Evolutionary conservation across 64 coral and sea anemone genomes (phyloP).

Genomic region (Porites lutea): DNA sequence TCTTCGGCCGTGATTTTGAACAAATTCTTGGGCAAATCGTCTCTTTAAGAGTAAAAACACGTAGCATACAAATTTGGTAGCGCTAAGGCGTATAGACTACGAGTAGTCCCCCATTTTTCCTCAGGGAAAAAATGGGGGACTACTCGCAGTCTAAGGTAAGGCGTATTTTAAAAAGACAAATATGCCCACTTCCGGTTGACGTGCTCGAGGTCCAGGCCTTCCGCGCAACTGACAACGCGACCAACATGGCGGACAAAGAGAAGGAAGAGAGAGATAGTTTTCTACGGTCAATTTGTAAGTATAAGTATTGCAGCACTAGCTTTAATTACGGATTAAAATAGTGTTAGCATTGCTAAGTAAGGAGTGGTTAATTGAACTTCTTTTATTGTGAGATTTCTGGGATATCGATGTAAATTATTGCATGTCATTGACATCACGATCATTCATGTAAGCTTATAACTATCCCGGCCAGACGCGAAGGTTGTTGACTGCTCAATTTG

Average conservation of each 20-base stretch:
- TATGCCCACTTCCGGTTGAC: not conserved
- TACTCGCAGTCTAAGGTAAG: too few species aligned
- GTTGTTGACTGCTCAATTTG: not conserved
- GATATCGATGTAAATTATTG: not conserved
- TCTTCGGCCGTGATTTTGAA: too few species aligned
- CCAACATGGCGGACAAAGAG: conserved; percentile 88
- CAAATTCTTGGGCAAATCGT: too few species aligned
- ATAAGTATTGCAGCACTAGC: not conserved
- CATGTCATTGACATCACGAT: not conserved
- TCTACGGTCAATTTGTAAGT: conserved; percentile 89
- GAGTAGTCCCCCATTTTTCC: too few species aligned
- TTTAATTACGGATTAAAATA: not conserved
- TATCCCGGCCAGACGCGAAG: not conserved
- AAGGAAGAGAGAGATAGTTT: conserved; percentile 79
- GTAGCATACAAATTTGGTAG: too few species aligned
- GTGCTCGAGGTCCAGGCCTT: not conserved
- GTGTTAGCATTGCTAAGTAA: not conserved
- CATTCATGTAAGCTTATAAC: not conserved
- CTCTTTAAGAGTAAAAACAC: too few species aligned
- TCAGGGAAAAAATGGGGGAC: too few species aligned
- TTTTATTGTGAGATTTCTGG: too few species aligned
- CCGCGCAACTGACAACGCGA: not conserved
- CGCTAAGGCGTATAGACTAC: too few species aligned
- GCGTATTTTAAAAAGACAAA: too few species aligned
- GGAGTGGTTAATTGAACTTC: not conserved